These are phyloP conservation scores for Zaprionus africanus DNA, from an alignment of 1,140 invertebrate species.

Conservation along the genomic window DNA sequence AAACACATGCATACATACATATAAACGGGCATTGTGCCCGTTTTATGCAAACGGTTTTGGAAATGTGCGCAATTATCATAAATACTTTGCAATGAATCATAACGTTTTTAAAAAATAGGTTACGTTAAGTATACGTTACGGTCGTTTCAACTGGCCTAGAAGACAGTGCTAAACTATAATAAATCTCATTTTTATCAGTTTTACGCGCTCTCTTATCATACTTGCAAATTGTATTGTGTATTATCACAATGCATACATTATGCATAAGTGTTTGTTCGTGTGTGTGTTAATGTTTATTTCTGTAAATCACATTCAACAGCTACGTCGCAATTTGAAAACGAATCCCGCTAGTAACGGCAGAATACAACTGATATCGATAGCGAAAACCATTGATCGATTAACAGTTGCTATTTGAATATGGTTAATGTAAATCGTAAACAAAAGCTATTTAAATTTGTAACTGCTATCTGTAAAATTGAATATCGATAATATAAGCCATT, in stretches of 20 bases:
- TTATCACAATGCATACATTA: conserved; percentile 40
- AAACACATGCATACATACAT: background rate
- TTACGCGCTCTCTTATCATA: conserved; percentile 59
- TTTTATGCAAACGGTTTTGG: conserved; percentile 50
- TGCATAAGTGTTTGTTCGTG: conserved; percentile 13
- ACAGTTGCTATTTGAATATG: background rate
- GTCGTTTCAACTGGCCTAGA: background rate
- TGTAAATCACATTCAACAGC: background rate
- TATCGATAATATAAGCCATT: background rate
- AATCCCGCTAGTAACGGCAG: conserved; percentile 3
- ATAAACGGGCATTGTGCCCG: conserved; percentile 31
- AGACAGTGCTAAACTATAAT: conserved; percentile 60
- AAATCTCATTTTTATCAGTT: conserved; percentile 74
- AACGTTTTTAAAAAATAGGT: conserved; percentile 5
- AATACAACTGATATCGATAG: conserved; percentile 14
- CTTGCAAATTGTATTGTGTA: conserved; percentile 53
- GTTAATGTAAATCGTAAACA: background rate
- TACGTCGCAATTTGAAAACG: conserved; percentile 20
- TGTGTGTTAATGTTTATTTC: conserved; percentile 2
- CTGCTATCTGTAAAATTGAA: background rate
- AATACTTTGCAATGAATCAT: conserved; percentile 36
- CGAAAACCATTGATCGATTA: background rate
- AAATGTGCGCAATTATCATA: conserved; percentile 43
- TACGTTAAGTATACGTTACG: conserved; percentile 17
- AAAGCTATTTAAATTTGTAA: background rate